A percentile compares a stretch with the other conserved stretches of the same genome.
Conservation (phyloP, 2,797 vertebrate species). For the Anguilla megastoma region DNA sequence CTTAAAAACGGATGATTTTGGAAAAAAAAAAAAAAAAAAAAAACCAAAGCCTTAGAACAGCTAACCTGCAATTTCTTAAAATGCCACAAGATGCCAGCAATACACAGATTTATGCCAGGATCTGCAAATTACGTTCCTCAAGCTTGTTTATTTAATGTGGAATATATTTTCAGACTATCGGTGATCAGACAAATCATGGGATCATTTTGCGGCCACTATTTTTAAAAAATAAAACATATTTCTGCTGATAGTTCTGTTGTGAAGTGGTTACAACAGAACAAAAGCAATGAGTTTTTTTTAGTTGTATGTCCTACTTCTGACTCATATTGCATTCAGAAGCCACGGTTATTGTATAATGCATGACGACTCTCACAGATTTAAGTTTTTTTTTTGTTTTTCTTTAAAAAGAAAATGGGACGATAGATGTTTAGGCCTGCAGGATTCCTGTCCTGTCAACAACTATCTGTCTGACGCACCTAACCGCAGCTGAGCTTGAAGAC, state of each 20-base stretch:
- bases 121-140: neutral
- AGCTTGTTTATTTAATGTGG: neutral
- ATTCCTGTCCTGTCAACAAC: neutral
- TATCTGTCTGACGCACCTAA: neutral
- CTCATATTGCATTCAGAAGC: neutral
- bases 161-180: neutral
- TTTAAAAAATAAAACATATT: neutral
- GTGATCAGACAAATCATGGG: neutral
- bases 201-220: neutral
- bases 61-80: constrained; percentile 10
- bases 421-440: neutral
- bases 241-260: neutral
- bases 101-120: neutral
- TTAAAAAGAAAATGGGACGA: neutral
- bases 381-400: neutral
- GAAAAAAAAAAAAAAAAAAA: neutral
- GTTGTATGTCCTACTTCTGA: neutral
- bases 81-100: constrained; percentile 8
- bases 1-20: neutral
- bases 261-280: neutral
- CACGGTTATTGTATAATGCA: neutral
- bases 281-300: neutral
- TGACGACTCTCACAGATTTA: neutral
- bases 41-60: neutral
- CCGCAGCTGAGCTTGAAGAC: neutral